Evolutionary conservation across 2,797 vertebrate species (phyloP).

Genomic region (Sebastiscus tertius): DNA sequence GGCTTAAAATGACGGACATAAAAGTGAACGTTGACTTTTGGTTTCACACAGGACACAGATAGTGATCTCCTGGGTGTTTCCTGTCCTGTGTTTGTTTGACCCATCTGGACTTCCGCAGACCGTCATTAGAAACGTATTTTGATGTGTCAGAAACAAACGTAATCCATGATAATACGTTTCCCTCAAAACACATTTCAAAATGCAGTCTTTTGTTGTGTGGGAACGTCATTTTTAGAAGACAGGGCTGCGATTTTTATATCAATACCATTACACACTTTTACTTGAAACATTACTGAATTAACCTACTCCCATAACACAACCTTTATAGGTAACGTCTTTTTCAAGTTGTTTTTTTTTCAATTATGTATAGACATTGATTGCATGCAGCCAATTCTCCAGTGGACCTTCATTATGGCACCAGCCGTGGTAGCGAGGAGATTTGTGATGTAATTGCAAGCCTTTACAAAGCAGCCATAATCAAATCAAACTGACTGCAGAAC

Average conservation of each 20-base stretch:
- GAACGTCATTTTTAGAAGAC: not conserved
- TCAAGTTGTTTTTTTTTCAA: not conserved
- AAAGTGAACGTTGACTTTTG: not conserved
- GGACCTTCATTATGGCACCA: slow-evolving; percentile 37
- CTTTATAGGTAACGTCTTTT: not conserved
- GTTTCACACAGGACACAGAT: not conserved
- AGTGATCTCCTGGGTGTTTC: not conserved
- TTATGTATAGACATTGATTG: slow-evolving; percentile 2
- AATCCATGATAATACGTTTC: not conserved
- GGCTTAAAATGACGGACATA: not conserved
- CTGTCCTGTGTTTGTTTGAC: not conserved
- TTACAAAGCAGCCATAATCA: slow-evolving; percentile 40
- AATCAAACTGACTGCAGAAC: slow-evolving; percentile 24
- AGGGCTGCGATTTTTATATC: not conserved
- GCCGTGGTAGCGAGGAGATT: not conserved
- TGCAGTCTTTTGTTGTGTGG: not conserved
- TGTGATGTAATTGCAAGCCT: slow-evolving; percentile 31
- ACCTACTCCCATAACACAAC: not conserved
- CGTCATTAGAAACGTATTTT: not conserved
- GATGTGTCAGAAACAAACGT: too few species aligned
- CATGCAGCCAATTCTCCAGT: slow-evolving; percentile 23
- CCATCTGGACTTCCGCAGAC: too few species aligned
- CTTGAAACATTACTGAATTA: slow-evolving; percentile 6
- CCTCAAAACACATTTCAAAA: not conserved
- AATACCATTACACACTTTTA: slow-evolving; percentile 3